A percentile compares a stretch with the other conserved stretches of the same genome.
These are phyloP conservation scores for Hydrotaea cyrtoneurina DNA, from an alignment of 2,888 invertebrate genomes.

Conservation along the genomic window DNA sequence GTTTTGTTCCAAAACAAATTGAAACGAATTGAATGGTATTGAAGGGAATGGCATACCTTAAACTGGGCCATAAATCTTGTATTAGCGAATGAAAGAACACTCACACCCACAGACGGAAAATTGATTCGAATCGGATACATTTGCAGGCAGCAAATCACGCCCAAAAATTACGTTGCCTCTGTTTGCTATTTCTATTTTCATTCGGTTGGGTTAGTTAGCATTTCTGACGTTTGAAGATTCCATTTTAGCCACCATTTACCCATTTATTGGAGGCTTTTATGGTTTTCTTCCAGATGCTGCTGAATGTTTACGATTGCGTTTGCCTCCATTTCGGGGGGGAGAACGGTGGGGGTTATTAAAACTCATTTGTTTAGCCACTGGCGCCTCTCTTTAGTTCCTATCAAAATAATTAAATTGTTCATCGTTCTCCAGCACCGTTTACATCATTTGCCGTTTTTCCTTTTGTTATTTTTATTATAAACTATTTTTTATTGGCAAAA, in stretches of 20 bases:
- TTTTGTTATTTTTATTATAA: constrained; percentile 45
- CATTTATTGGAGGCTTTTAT: constrained; percentile 52
- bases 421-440: constrained; percentile 18
- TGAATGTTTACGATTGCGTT: neutral
- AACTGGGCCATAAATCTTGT: constrained; percentile 64
- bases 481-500: constrained; percentile 48
- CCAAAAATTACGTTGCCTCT: neutral
- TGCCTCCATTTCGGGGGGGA: neutral
- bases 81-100: constrained; percentile 41
- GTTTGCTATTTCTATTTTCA: constrained; percentile 40
- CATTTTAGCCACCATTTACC: constrained; percentile 52
- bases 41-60: constrained; percentile 60
- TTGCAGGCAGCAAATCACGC: neutral
- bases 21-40: constrained; percentile 57
- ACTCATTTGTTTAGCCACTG: constrained; percentile 36
- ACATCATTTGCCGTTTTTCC: constrained; percentile 5
- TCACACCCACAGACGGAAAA: neutral
- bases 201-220: neutral
- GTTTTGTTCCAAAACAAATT: constrained; percentile 32
- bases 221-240: constrained; percentile 43
- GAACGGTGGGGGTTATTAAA: constrained; percentile 18
- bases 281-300: constrained; percentile 38
- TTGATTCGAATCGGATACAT: too few relatives aligned
- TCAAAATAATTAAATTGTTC: constrained; percentile 46
- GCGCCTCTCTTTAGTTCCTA: constrained; percentile 57